These are phyloP conservation scores for Coleophora flavipennella DNA, from an alignment of 2,888 invertebrate species.

Conservation along the genomic window DNA sequence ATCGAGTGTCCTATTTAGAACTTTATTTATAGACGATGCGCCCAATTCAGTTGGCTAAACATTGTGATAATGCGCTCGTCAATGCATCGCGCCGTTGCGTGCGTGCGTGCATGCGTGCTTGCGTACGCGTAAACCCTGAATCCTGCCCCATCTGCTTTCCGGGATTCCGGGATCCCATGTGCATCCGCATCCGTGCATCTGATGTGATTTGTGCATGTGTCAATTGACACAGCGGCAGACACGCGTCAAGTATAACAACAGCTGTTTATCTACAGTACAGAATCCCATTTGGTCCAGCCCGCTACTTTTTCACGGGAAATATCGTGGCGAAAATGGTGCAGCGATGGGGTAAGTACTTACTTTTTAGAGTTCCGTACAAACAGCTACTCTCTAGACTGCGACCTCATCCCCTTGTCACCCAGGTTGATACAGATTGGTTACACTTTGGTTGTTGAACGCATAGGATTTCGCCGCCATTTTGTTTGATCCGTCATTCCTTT, in stretches of 20 bases:
- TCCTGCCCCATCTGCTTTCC: neutral
- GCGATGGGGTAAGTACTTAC: slow-evolving; percentile 35
- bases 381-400: too few species aligned
- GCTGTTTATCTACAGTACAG: slow-evolving; percentile 30
- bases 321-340: slow-evolving; percentile 33
- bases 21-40: slow-evolving; percentile 17
- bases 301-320: slow-evolving; percentile 30
- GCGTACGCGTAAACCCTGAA: neutral
- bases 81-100: slow-evolving; percentile 1
- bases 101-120: neutral
- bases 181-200: slow-evolving; percentile 10
- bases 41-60: slow-evolving; percentile 23
- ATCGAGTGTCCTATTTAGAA: slow-evolving; percentile 18
- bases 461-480: too few species aligned
- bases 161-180: slow-evolving; percentile 6
- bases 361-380: too few species aligned
- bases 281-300: slow-evolving; percentile 45
- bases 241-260: too few species aligned
- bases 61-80: slow-evolving; percentile 11
- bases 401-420: too few species aligned
- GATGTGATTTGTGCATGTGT: slow-evolving; percentile 29
- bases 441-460: too few species aligned
- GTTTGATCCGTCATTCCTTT: too few species aligned
- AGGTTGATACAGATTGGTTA: too few species aligned
- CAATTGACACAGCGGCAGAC: slow-evolving; percentile 27